Conservation (phyloP, 2,888 invertebrate genomes). For the Copidosoma aretas region DNA sequence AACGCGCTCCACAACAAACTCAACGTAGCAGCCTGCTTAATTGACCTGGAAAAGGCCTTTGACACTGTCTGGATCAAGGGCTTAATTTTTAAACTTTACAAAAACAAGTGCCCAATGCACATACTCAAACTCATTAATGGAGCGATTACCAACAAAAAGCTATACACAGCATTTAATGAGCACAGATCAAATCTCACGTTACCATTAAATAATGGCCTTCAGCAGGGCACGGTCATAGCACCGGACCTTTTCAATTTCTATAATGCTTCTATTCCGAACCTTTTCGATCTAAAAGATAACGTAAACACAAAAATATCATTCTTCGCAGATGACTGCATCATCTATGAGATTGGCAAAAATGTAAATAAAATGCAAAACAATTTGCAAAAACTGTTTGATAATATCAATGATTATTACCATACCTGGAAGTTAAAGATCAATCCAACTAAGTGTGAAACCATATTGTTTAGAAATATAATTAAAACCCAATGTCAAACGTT, state of each 20-base stretch:
- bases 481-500: background rate
- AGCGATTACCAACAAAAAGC: background rate
- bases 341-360: conserved; percentile 17
- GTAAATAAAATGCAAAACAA: background rate
- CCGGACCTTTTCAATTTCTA: conserved; percentile 41
- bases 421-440: conserved; percentile 31
- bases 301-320: background rate
- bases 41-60: conserved; percentile 37
- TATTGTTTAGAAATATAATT: conserved; percentile 20
- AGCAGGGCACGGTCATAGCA: conserved; percentile 38
- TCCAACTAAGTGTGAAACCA: conserved; percentile 27
- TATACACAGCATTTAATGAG: background rate
- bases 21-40: conserved; percentile 28
- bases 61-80: conserved; percentile 20
- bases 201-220: conserved; percentile 17
- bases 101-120: conserved; percentile 1
- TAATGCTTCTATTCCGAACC: conserved; percentile 29
- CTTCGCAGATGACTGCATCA: conserved; percentile 27
- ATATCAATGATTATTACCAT: conserved; percentile 17
- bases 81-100: conserved; percentile 17
- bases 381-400: conserved; percentile 19
- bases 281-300: conserved; percentile 23
- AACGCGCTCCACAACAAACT: conserved; percentile 15
- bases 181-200: background rate
- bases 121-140: background rate